These are phyloP conservation scores for Burhinus bistriatus DNA, from an alignment of 2,113 vertebrate species.

Conservation along the genomic window DNA sequence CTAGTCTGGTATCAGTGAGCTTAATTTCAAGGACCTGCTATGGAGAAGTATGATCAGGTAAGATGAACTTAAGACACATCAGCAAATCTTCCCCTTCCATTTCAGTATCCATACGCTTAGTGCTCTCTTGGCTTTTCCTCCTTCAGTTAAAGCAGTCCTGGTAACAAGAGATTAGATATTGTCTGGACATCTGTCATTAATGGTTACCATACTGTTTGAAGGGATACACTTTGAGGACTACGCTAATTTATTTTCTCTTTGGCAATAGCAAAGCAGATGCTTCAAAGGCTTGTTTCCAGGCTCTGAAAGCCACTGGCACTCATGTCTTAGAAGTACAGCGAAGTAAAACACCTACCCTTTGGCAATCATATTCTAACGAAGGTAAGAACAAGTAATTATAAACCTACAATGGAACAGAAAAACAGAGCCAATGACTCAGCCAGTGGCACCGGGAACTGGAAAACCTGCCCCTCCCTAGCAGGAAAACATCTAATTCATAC, in stretches of 20 bases:
- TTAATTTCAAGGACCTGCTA: not conserved
- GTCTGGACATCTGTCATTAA: not conserved
- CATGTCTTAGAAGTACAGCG: not conserved
- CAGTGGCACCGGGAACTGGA: conserved; percentile 50
- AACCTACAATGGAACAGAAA: conserved; percentile 11
- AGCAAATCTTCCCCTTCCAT: not conserved
- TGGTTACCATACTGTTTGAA: not conserved
- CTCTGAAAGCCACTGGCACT: not conserved
- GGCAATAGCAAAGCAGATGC: not conserved
- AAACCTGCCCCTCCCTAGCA: conserved; percentile 63
- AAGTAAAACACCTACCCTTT: not conserved
- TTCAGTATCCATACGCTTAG: not conserved
- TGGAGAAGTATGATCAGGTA: not conserved
- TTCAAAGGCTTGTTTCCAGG: not conserved
- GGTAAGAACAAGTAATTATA: conserved; percentile 43
- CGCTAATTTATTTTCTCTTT: not conserved
- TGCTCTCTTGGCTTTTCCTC: not conserved
- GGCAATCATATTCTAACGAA: not conserved
- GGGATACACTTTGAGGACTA: not conserved
- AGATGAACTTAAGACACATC: not conserved
- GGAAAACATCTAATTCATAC: conserved; percentile 48
- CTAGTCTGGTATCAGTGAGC: not conserved
- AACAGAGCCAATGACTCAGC: conserved; percentile 55
- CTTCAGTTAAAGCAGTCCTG: not conserved
- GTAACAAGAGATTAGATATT: not conserved